phyloP scores from a whole-genome alignment of 1,140 invertebrate species.

The Schlechtendalia chinensis region DNA sequence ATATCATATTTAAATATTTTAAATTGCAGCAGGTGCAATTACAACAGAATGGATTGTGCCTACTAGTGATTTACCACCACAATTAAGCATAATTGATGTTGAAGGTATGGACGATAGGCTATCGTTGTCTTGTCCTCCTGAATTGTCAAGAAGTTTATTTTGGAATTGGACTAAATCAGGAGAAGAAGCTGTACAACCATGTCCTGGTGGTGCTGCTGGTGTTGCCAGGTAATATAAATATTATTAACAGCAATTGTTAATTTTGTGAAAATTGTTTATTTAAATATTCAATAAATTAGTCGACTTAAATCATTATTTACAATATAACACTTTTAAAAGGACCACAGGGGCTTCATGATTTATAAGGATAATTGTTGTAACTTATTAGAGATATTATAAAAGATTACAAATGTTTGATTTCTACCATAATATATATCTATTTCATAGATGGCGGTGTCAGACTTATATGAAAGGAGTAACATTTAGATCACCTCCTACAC shows the following conservation, averaged over 20 bases:
- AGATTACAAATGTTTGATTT: too few relatives aligned
- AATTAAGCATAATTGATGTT: conserved; percentile 50
- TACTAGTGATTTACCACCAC: conserved; percentile 43
- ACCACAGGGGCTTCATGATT: too few relatives aligned
- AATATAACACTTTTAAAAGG: too few relatives aligned
- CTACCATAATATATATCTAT: neutral
- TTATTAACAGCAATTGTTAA: conserved; percentile 41
- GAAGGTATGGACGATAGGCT: conserved; percentile 52
- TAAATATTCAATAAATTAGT: neutral
- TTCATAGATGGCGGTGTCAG: conserved; percentile 52
- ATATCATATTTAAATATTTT: neutral
- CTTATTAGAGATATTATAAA: too few relatives aligned
- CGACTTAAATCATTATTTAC: too few relatives aligned
- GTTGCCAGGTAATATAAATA: conserved; percentile 77
- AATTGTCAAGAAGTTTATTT: conserved; percentile 71
- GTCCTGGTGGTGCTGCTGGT: conserved; percentile 83
- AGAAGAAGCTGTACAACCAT: conserved; percentile 72
- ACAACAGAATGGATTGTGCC: conserved; percentile 45
- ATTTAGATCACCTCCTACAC: conserved; percentile 72
- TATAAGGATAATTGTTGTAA: too few relatives aligned
- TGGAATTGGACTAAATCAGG: conserved; percentile 86
- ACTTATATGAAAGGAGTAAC: conserved; percentile 56
- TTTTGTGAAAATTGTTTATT: neutral
- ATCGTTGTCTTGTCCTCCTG: conserved; percentile 64
- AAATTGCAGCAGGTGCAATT: conserved; percentile 2